These are phyloP conservation scores for Meandrina meandrites DNA, from an alignment of 92 coral and sea anemone genomes.

Conservation along the genomic window DNA sequence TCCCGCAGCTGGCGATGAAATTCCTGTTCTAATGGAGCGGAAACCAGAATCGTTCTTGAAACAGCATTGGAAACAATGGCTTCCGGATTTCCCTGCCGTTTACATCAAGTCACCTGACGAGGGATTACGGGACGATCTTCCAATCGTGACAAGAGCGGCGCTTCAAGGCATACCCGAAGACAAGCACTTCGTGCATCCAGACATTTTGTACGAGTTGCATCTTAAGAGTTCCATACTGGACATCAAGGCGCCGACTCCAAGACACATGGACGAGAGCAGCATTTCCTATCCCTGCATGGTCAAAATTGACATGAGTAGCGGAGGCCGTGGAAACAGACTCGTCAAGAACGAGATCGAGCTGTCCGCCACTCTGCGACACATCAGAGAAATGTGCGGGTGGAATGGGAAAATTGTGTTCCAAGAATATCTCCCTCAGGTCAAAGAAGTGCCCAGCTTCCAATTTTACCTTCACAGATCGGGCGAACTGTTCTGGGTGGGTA, in stretches of 20 bases:
- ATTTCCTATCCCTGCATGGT: conserved; percentile 59
- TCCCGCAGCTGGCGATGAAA: conserved; percentile 64
- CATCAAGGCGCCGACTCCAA: conserved; percentile 51
- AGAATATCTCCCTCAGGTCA: conserved; percentile 40
- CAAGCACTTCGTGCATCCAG: conserved; percentile 62
- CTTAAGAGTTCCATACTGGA: conserved; percentile 54
- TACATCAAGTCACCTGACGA: conserved; percentile 57
- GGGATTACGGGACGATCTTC: conserved; percentile 53
- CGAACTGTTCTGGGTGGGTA: conserved; percentile 59
- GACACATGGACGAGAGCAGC: conserved; percentile 31
- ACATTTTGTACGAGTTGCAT: conserved; percentile 51
- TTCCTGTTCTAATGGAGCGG: conserved; percentile 57
- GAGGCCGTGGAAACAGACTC: conserved; percentile 56
- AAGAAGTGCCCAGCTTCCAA: conserved; percentile 59
- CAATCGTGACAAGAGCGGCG: conserved; percentile 53
- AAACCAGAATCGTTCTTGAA: conserved; percentile 48
- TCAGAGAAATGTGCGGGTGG: conserved; percentile 46
- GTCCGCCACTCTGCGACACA: conserved; percentile 30
- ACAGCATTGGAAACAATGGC: conserved; percentile 69
- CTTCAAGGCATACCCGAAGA: conserved; percentile 51
- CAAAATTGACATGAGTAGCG: conserved; percentile 54
- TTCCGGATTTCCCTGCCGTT: conserved; percentile 46
- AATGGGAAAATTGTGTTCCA: conserved; percentile 32
- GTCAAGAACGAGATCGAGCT: conserved; percentile 50
- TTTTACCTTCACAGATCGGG: conserved; percentile 61